Evolutionary conservation across 2,113 vertebrate species (phyloP).

Genomic region (Manacus vitellinus): DNA sequence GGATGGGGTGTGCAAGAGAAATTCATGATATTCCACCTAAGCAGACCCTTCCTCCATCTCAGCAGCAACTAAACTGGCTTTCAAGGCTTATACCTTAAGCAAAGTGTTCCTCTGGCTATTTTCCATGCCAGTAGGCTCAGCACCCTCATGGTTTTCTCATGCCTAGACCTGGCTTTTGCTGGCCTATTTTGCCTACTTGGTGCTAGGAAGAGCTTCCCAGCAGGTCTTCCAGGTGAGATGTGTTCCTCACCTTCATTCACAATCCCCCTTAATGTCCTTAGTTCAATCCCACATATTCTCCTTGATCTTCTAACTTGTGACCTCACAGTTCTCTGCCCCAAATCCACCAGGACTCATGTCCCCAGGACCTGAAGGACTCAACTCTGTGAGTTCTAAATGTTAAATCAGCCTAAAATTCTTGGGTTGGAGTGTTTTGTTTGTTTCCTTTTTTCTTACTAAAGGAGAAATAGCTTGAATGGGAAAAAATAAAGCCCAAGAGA

Average conservation of each 20-base stretch:
- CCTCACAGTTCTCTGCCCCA: not conserved
- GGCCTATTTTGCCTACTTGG: not conserved
- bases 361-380: not conserved
- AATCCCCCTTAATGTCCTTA: not conserved
- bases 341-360: not conserved
- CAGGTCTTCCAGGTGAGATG: not conserved
- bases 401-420: not conserved
- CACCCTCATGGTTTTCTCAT: not conserved
- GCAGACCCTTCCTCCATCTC: not conserved
- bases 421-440: rapidly evolving
- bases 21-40: not conserved
- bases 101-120: not conserved
- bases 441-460: not conserved
- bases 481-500: not conserved
- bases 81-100: not conserved
- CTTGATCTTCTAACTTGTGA: not conserved
- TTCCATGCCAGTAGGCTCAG: not conserved
- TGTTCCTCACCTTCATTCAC: not conserved
- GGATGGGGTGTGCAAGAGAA: not conserved
- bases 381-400: rapidly evolving
- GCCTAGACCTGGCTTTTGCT: not conserved
- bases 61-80: not conserved
- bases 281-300: not conserved
- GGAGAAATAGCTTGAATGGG: not conserved
- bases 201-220: not conserved